phyloP scores from a whole-genome alignment of 1,140 invertebrate species.

The Euura lappo region DNA sequence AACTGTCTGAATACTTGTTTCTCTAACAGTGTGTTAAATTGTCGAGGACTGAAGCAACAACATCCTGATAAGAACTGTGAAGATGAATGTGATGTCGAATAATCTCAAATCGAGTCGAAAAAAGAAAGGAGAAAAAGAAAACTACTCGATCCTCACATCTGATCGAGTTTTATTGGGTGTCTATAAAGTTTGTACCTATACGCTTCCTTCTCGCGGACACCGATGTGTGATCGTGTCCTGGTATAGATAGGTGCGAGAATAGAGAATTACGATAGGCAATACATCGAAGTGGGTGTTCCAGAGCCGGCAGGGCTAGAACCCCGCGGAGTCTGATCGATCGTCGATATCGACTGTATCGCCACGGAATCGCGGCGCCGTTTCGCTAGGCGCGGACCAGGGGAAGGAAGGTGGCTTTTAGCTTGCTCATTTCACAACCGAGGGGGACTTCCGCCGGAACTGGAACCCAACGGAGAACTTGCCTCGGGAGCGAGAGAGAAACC shows the following conservation, averaged over 20 bases:
- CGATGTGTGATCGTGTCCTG: not conserved
- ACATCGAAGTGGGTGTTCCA: not conserved
- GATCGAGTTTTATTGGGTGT: no score
- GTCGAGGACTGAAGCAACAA: no score
- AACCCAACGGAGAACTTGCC: conserved; percentile 11
- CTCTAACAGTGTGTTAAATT: no score
- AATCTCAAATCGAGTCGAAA: no score
- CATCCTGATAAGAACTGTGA: no score
- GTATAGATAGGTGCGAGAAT: not conserved
- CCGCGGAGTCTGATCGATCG: conserved; percentile 11
- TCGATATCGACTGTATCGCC: conserved; percentile 17
- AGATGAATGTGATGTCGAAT: no score
- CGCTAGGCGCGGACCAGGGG: not conserved
- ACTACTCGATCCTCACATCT: no score
- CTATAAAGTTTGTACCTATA: no score
- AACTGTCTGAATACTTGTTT: no score
- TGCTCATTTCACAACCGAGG: conserved; percentile 40
- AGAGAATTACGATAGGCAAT: not conserved
- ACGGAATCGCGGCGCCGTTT: not conserved
- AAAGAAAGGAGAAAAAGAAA: no score
- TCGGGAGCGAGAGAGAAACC: not conserved
- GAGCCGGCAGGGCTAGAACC: not conserved
- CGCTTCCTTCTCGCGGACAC: no score
- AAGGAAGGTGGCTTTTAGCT: conserved; percentile 18
- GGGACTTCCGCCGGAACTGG: conserved; percentile 33